Percentiles rank a stretch among this genome's conserved stretches.
Conservation (phyloP, 2,113 vertebrate genomes). For the Melanerpes formicivorus region DNA sequence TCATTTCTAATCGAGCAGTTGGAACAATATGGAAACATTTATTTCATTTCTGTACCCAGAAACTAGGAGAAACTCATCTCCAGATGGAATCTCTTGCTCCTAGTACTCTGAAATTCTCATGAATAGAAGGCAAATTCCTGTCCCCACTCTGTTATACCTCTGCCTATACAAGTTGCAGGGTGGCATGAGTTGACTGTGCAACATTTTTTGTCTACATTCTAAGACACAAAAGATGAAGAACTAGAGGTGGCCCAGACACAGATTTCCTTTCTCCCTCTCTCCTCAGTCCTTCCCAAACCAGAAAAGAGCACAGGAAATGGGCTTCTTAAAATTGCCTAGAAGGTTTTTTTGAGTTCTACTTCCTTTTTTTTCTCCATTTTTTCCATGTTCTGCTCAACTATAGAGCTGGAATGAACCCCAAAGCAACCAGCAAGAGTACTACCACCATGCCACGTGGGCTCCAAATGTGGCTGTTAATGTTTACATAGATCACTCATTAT, state of each 20-base stretch:
- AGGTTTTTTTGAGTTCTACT: neutral
- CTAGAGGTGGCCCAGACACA: neutral
- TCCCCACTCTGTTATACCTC: neutral
- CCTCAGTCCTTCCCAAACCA: neutral
- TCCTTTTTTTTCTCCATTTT: neutral
- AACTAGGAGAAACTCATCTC: conserved; percentile 7
- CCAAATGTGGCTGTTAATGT: neutral
- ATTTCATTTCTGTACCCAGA: conserved; percentile 6
- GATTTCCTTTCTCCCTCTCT: neutral
- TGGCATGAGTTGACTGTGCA: neutral
- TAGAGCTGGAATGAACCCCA: neutral
- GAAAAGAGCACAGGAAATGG: neutral
- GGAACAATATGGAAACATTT: neutral
- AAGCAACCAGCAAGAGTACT: neutral
- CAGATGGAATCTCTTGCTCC: conserved; percentile 23
- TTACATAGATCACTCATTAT: neutral
- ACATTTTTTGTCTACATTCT: neutral
- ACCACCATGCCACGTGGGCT: neutral
- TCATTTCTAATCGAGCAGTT: conserved; percentile 12
- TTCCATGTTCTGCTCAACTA: neutral
- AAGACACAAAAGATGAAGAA: neutral
- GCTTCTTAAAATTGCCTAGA: neutral
- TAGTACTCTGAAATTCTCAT: neutral
- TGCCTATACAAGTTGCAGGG: neutral
- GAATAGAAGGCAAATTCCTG: neutral